Percentiles rank a stretch among this genome's conserved stretches.
phyloP scores from a whole-genome alignment of 2,113 vertebrate genomes.

The Scomber japonicus region DNA sequence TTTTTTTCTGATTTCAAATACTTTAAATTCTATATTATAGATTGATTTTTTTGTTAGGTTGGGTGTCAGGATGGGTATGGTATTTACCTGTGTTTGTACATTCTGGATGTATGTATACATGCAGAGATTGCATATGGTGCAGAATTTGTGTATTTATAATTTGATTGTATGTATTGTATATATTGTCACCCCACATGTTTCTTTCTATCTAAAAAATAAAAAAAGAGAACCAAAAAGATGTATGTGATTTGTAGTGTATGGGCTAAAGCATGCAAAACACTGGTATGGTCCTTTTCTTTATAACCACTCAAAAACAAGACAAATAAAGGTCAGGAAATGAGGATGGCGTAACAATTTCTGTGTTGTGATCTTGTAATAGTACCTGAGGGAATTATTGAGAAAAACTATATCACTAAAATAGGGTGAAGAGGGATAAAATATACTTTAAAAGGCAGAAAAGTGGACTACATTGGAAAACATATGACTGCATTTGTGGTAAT shows the following conservation, averaged over 20 bases:
- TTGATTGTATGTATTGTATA: slow-evolving; percentile 66
- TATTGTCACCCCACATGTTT: slow-evolving; percentile 50
- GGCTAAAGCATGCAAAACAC: slow-evolving; percentile 68
- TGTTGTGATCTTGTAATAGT: slow-evolving; percentile 15
- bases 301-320: slow-evolving; percentile 36
- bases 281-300: slow-evolving; percentile 73
- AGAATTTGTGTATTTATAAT: slow-evolving; percentile 59
- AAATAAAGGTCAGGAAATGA: slow-evolving; percentile 20
- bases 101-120: slow-evolving; percentile 60
- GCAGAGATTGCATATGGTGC: slow-evolving; percentile 56
- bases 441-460: not conserved
- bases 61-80: not conserved
- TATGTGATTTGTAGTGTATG: slow-evolving; percentile 76
- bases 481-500: not conserved
- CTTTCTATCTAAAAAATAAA: slow-evolving; percentile 62
- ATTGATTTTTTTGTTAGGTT: slow-evolving; percentile 39
- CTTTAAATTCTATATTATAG: not conserved
- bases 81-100: slow-evolving; percentile 55
- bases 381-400: not conserved
- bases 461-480: not conserved
- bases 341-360: slow-evolving; percentile 22
- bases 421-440: not conserved
- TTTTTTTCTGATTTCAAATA: slow-evolving; percentile 29
- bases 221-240: slow-evolving; percentile 55
- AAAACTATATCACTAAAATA: not conserved